These are phyloP conservation scores for Cosmopolites sordidus DNA, from an alignment of 2,888 invertebrate species.

Conservation along the genomic window DNA sequence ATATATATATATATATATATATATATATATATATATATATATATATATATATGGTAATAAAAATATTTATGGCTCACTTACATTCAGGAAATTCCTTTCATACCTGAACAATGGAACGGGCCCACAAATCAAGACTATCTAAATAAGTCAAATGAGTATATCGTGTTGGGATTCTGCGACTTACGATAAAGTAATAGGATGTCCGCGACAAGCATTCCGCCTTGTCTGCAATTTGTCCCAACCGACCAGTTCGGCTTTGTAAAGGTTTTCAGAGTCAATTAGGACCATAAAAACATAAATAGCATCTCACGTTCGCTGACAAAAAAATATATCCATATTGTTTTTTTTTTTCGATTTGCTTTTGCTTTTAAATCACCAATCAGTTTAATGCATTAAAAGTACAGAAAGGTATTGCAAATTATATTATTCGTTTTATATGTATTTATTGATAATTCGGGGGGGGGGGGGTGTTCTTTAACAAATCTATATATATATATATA, in stretches of 20 bases:
- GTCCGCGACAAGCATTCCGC: constrained; percentile 34
- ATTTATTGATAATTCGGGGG: no score
- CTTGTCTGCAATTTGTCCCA: constrained; percentile 39
- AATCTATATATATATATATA: no score
- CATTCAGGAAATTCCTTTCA: constrained; percentile 9
- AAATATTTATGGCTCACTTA: neutral
- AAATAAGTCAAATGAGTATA: constrained; percentile 34
- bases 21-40: no score
- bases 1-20: no score
- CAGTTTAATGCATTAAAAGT: no score
- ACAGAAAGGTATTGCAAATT: no score
- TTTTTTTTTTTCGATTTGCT: neutral
- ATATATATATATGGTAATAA: no score
- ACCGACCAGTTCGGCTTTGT: constrained; percentile 27
- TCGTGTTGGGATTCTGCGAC: constrained; percentile 33
- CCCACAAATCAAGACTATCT: constrained; percentile 28
- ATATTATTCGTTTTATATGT: no score
- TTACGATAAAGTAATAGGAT: constrained; percentile 33
- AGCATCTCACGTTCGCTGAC: constrained; percentile 16
- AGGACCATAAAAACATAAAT: constrained; percentile 29
- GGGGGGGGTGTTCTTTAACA: no score
- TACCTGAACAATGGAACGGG: constrained; percentile 17
- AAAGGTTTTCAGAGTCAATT: constrained; percentile 32
- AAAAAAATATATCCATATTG: neutral
- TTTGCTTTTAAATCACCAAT: no score